phyloP scores from a whole-genome alignment of 2,797 vertebrate species.

The Tokudaia tokunoshimensis region DNA sequence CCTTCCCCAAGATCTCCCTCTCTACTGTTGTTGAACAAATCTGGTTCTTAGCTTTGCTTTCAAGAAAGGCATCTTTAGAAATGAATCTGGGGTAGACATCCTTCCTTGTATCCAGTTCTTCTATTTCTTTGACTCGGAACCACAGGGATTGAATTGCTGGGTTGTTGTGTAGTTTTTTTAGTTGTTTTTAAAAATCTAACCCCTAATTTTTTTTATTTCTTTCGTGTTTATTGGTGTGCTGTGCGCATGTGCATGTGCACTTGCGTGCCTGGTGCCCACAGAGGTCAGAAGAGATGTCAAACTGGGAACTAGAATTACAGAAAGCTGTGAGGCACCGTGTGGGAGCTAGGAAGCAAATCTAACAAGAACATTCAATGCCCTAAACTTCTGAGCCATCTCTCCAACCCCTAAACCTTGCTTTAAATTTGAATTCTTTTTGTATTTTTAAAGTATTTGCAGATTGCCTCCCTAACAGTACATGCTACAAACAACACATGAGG shows the following conservation, averaged over 20 bases:
- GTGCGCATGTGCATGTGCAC: no score
- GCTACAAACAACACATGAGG: neutral
- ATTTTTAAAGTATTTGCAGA: neutral
- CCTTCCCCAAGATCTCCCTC: neutral
- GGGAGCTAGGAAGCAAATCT: neutral
- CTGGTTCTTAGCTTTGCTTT: neutral
- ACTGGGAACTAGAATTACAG: neutral
- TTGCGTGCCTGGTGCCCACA: neutral
- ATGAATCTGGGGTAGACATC: neutral
- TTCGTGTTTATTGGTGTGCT: neutral
- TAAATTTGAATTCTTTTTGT: neutral
- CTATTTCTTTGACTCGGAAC: neutral
- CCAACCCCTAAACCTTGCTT: neutral
- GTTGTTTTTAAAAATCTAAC: neutral
- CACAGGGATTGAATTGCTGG: neutral
- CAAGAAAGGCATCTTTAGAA: neutral
- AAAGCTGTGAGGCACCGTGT: neutral
- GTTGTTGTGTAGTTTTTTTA: neutral
- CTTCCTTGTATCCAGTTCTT: neutral
- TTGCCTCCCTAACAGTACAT: neutral
- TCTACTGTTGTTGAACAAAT: neutral
- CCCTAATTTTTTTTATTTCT: neutral
- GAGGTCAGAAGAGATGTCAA: neutral
- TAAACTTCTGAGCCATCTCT: neutral
- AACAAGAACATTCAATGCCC: neutral